Conservation (phyloP, 2,888 invertebrate genomes). For the Tryphoninae sp. region DNA sequence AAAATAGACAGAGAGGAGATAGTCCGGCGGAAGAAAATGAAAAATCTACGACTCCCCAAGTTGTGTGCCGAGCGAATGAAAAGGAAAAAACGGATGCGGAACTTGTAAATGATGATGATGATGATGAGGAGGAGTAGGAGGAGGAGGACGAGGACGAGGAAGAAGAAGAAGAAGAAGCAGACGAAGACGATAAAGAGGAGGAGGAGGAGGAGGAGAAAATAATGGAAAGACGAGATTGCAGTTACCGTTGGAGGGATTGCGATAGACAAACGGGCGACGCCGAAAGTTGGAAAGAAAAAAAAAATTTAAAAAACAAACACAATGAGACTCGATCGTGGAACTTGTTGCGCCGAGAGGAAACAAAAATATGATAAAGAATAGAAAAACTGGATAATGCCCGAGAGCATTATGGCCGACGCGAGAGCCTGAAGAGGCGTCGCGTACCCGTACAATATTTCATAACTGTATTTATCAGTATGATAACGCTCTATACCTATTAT, state of each 20-base stretch:
- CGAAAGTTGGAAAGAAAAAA: conserved; percentile 43
- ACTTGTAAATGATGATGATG: too few relatives aligned
- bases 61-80: conserved; percentile 28
- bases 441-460: conserved; percentile 79
- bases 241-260: conserved; percentile 75
- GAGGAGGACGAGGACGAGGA: conserved; percentile 9
- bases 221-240: conserved; percentile 76
- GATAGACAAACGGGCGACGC: conserved; percentile 61
- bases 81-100: conserved; percentile 26
- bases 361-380: conserved; percentile 16
- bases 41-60: conserved; percentile 35
- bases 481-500: conserved; percentile 76
- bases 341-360: conserved; percentile 10
- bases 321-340: not conserved
- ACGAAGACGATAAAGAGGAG: conserved; percentile 51
- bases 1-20: not conserved
- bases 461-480: conserved; percentile 79
- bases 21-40: conserved; percentile 22
- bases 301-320: conserved; percentile 7
- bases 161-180: conserved; percentile 39
- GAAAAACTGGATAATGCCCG: conserved; percentile 48
- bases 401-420: conserved; percentile 67
- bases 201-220: conserved; percentile 20
- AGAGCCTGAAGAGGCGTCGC: conserved; percentile 68
- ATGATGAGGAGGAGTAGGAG: not conserved